Evolutionary conservation across 2,113 vertebrate genomes (phyloP), one percentile per base, ranked within the genome.

Genomic region (Calidris pugnax): DNA sequence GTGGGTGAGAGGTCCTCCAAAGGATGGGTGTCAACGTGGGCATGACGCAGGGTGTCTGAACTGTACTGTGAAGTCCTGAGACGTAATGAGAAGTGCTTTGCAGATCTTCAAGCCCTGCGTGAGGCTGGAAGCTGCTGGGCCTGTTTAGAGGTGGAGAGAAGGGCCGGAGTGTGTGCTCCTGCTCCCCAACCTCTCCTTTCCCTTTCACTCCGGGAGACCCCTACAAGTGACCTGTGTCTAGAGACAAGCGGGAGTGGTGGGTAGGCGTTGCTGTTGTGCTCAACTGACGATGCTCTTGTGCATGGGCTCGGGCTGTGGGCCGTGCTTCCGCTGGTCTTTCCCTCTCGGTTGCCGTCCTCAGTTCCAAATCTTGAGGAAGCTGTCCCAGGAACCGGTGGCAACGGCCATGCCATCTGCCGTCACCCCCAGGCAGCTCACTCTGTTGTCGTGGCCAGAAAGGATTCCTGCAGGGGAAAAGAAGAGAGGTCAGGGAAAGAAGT

Each of bases 361-460:
- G 97, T 99, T 99, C 99, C 99, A 99, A 87, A 99, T 97, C 97
- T 99, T 99, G 96, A 99, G 98, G 98, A 99, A 99, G 98, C 99
- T 99, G 97, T 99, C 99, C 99, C 99, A 99, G 96, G 99, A 99
- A 87, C 99, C 99, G 4, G 99, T 99, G 92, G 99, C 99, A 88
- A 98, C 99, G 0, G 99, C 99, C 99, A 99, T 99, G 41, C 99
- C 99, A 0, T 99, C 99, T 3, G 98, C 73, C 0, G 99, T 98
- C 77, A 99, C 98, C 4, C 99, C 99, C 59, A 99, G 98, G 88
- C 99, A 99, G 98, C 99, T 99, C 93, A 99, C 99, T 73, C 99
- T 98, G 98, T 99, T 99, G 96, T 99, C 99, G 0, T 99, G 99
- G 86, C 99, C 99, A 10, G 99, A 99, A 89, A 99, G 97, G 72